Percentiles rank a stretch among this genome's conserved stretches.
These are phyloP conservation scores for Mus spretus DNA, from an alignment of 2,797 vertebrate genomes.

Conservation along the genomic window DNA sequence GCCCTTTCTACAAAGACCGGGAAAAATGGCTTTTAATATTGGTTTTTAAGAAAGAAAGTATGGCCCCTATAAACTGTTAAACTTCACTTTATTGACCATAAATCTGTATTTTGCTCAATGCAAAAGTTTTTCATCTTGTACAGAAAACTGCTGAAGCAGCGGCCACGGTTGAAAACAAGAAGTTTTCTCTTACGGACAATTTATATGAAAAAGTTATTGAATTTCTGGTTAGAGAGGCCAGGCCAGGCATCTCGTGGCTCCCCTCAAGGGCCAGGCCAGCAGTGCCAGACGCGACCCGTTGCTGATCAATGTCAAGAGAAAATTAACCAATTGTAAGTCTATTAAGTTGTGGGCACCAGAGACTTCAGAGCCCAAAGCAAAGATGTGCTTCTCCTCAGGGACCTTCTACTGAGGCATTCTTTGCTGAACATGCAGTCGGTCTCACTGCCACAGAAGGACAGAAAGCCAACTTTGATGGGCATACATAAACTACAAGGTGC, in stretches of 20 bases:
- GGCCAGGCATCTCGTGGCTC: conserved; percentile 60
- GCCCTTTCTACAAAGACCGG: conserved; percentile 78
- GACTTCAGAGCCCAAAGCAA: conserved; percentile 73
- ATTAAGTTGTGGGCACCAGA: conserved; percentile 75
- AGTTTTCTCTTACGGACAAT: conserved; percentile 91
- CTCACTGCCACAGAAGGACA: conserved; percentile 4
- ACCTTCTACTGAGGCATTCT: conserved; percentile 45
- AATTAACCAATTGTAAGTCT: conserved; percentile 84
- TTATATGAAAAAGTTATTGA: conserved; percentile 91
- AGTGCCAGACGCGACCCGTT: conserved; percentile 69
- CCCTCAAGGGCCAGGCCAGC: conserved; percentile 73
- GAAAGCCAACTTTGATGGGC: not conserved
- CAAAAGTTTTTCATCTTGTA: conserved; percentile 92
- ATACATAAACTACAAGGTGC: not conserved
- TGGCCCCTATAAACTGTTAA: conserved; percentile 89
- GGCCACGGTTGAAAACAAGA: conserved; percentile 89
- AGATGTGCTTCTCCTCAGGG: conserved; percentile 60
- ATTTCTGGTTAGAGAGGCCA: conserved; percentile 89
- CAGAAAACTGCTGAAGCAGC: conserved; percentile 91
- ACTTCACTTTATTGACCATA: conserved; percentile 91
- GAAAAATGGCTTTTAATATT: conserved; percentile 90
- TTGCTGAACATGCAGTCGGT: conserved; percentile 47
- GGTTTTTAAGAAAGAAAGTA: conserved; percentile 88
- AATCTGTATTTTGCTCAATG: conserved; percentile 93
- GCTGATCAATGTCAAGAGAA: conserved; percentile 85